Conservation (phyloP, 2,888 invertebrate species). For the Tenthredo distinguenda region DNA sequence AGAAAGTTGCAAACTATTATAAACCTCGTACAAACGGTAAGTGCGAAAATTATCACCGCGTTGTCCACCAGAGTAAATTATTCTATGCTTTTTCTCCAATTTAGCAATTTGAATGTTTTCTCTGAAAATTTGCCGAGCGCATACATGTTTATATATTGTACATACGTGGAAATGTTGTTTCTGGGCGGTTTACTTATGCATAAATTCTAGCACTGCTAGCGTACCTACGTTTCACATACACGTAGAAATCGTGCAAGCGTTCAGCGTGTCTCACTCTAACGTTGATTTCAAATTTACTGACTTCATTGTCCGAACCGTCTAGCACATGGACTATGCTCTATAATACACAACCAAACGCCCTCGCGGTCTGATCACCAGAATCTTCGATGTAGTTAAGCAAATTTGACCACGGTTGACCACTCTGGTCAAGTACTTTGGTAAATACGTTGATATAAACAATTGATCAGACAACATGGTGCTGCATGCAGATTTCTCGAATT, state of each 20-base stretch:
- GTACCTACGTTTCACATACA: background rate
- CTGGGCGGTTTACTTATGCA: background rate
- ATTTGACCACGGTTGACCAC: constrained; percentile 15
- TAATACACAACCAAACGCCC: background rate
- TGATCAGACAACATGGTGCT: background rate
- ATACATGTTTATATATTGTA: background rate
- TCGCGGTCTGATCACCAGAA: constrained; percentile 16
- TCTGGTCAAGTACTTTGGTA: constrained; percentile 2
- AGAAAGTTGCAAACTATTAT: background rate
- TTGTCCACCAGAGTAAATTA: background rate
- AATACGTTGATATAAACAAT: constrained; percentile 27
- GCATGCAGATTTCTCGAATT: background rate
- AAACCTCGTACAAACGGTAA: background rate
- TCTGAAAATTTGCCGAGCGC: background rate
- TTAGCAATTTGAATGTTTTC: background rate
- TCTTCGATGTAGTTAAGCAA: constrained; percentile 34
- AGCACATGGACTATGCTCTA: background rate
- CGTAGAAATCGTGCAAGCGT: background rate
- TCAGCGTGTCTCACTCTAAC: constrained; percentile 21
- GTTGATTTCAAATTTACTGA: constrained; percentile 12
- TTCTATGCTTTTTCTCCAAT: background rate
- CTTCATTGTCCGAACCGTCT: constrained; percentile 27
- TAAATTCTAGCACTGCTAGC: background rate
- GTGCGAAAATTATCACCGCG: background rate
- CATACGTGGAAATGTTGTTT: background rate